Conservation (phyloP, 1,140 invertebrate genomes). For the Drosophila sucinea region DNA sequence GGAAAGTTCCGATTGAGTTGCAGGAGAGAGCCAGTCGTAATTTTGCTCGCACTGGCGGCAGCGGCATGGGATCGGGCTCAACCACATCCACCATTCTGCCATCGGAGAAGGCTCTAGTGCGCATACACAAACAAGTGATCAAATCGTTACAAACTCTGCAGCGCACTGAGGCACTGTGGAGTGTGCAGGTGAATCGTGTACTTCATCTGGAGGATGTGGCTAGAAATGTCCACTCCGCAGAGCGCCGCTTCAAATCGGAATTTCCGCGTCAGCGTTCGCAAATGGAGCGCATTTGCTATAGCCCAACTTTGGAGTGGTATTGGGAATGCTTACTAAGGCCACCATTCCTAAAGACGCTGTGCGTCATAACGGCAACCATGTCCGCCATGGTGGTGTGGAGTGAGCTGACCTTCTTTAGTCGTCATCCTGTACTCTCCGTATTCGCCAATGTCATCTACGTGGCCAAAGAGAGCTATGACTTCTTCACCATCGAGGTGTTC, state of each 20-base stretch:
- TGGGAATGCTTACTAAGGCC: constrained; percentile 94
- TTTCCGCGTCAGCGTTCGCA: constrained; percentile 86
- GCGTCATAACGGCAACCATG: constrained; percentile 90
- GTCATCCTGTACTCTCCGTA: constrained; percentile 94
- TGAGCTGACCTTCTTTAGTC: constrained; percentile 98
- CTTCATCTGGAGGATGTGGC: constrained; percentile 94
- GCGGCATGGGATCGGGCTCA: constrained; percentile 84
- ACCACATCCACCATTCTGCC: constrained; percentile 89
- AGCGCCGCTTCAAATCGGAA: constrained; percentile 90
- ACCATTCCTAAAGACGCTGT: constrained; percentile 89
- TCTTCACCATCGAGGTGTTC: constrained; percentile 96
- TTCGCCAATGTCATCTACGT: constrained; percentile 96
- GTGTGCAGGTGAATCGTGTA: constrained; percentile 91
- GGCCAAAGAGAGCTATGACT: constrained; percentile 93
- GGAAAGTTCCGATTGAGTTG: constrained; percentile 92
- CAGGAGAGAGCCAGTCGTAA: constrained; percentile 84
- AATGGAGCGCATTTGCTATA: constrained; percentile 86
- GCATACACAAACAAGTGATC: constrained; percentile 92
- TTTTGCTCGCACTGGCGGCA: constrained; percentile 86
- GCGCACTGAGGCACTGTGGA: constrained; percentile 96
- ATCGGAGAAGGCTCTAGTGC: constrained; percentile 91
- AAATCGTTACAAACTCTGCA: constrained; percentile 94
- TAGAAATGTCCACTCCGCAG: constrained; percentile 90
- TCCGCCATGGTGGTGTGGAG: constrained; percentile 98
- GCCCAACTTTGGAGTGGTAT: constrained; percentile 94